Conservation (phyloP, 2,888 invertebrate species). For the Parelbella ahira region DNA sequence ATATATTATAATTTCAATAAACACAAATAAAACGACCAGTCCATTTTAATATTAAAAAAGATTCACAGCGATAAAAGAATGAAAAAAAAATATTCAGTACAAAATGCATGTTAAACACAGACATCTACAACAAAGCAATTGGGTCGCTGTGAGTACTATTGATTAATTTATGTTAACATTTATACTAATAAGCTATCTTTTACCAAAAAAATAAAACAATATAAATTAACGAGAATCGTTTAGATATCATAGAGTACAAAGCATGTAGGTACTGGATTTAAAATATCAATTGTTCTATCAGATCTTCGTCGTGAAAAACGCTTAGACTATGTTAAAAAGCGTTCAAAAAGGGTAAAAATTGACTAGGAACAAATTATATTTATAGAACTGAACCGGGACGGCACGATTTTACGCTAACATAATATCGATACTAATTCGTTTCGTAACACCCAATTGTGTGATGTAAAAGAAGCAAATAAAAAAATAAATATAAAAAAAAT, state of each 20-base stretch:
- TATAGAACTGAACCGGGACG: constrained; percentile 22
- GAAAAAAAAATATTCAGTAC: no score
- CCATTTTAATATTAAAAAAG: no score
- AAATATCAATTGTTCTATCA: constrained; percentile 4
- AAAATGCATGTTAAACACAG: no score
- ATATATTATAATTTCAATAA: background rate
- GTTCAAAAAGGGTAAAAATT: constrained; percentile 17
- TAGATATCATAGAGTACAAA: background rate
- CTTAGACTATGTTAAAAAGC: constrained; percentile 21
- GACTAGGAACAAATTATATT: constrained; percentile 24
- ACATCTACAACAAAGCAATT: no score
- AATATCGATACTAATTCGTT: constrained; percentile 10
- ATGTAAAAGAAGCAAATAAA: no score
- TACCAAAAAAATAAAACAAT: background rate
- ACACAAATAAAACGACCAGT: background rate
- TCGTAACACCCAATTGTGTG: constrained; percentile 21
- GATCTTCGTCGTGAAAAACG: no score
- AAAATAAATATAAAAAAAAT: no score
- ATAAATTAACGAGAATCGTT: background rate
- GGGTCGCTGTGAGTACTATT: no score
- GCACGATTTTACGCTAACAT: constrained; percentile 19
- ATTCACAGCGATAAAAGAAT: no score
- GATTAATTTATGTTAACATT: no score
- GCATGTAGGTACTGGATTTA: constrained; percentile 1
- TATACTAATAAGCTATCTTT: background rate